Evolutionary conservation across 2,888 invertebrate genomes (phyloP), one percentile per base, ranked within the genome.

Genomic region (Stenichneumon culpator): DNA sequence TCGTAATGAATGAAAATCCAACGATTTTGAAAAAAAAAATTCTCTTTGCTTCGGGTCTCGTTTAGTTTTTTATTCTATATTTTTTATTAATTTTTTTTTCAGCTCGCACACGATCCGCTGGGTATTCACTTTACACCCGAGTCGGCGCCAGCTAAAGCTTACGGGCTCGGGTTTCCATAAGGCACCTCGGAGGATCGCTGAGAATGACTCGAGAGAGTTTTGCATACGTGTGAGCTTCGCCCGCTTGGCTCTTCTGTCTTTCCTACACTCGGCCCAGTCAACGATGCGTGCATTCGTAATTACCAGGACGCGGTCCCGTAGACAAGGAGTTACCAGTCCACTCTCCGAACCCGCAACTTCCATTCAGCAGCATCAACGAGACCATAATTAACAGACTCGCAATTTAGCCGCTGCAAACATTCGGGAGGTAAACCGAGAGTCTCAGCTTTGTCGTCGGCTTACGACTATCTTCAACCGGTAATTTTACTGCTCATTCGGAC

Each of bases 271-370:
- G 19, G 22, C 16, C 32, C 52, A 36, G 52, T 32, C 67, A 67
- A 65, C 65, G 67, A 50, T 67, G 75, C 75, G 75, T 67, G 67
- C 39, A 54, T 47, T 32, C 52, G 75, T 36, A 77, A 67, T 67
- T 77, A 52, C 67, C 50, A 19, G 65, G 36, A 75, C 50, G 25
- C 54, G 32, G 63, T 36, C 9, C 14, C 3, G 36, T 16, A 28
- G 6, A 9, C 22, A 28, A 63, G 65, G 28, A 19, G 39, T 67
- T 77, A 67, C 75, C 36, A 44, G 44, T 52, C 25, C 54, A 19
- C 67, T 44, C 52, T 67, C 22, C 7, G 16, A 67, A 67, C 44
- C 50, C 50, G 16, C 39, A 52, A 22, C 14, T 22, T 73, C 11
- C 50, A 67, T 77, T 77, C 25, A 54, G 39, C 16, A 54, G 16